Conservation (phyloP, 2,113 vertebrate genomes). For the Campylorhamphus procurvoides region DNA sequence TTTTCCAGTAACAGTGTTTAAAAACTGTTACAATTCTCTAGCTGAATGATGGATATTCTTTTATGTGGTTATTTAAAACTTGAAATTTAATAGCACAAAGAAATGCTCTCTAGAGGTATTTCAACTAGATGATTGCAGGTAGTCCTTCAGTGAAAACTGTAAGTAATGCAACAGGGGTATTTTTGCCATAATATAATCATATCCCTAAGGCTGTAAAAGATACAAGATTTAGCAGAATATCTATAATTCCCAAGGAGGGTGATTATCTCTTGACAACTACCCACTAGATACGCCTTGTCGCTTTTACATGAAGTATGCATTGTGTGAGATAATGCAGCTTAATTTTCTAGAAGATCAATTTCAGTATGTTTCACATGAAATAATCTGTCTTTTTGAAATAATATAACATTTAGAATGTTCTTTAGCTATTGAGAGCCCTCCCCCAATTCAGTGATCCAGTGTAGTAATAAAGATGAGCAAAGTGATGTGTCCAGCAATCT, state of each 20-base stretch:
- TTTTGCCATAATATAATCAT: constrained; percentile 66
- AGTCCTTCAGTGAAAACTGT: constrained; percentile 19
- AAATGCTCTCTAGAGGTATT: constrained; percentile 7
- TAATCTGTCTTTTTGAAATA: constrained; percentile 43
- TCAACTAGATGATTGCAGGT: constrained; percentile 2
- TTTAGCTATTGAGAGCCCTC: background rate
- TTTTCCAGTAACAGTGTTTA: background rate
- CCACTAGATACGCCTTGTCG: constrained; percentile 50
- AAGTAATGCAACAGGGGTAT: constrained; percentile 24
- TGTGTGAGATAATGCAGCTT: constrained; percentile 65
- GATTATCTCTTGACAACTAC: constrained; percentile 69
- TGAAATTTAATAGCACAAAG: constrained; percentile 37
- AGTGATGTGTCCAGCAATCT: background rate
- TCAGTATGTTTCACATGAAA: constrained; percentile 57
- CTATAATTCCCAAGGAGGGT: constrained; percentile 62
- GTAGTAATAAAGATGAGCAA: background rate
- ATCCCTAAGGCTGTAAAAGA: constrained; percentile 52
- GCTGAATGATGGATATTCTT: background rate
- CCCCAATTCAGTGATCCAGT: background rate
- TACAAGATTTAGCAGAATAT: constrained; percentile 46
- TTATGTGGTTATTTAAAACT: constrained; percentile 12
- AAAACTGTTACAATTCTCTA: background rate
- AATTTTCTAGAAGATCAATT: constrained; percentile 66
- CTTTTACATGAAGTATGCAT: constrained; percentile 62
- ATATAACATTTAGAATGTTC: constrained; percentile 34